Evolutionary conservation across 2,888 invertebrate species (phyloP), one percentile per base, ranked within the genome.

Genomic region (Dasysyrphus albostriatus): DNA sequence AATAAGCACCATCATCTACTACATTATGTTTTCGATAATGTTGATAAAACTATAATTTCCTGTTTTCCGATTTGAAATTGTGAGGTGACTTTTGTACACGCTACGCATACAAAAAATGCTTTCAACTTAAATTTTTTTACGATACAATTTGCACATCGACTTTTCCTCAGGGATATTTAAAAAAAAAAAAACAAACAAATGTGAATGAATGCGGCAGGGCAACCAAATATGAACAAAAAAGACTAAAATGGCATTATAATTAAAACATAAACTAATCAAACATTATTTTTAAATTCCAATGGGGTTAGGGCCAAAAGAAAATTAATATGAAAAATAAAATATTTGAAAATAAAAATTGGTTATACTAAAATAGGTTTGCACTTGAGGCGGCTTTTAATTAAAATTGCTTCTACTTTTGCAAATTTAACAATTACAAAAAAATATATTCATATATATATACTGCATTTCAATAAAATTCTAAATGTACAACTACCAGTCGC

Each of bases 91-190:
- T n/a, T 34, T 37, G 47, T 51, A 16, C 51, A 37, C 32, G 4
- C 32, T 42, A 47, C 51, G 51, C 1, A 54, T 34, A 39, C 19
- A 61, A 16, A 54, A 6, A 42, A 34, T 59, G 19, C 37, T 54
- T 69, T 42, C 14, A 42, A 61, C 42, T 79, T 69, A 29, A 39
- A n/a, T 51, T 39, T 32, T 24, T 73, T 61, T 49, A 37, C 19
- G 63, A 82, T 82, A 85, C 85, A 83, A 78, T 83, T 85, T 85
- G 85, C 85, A 85, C 85, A 85, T 85, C 85, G 85, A 85, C 85
- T 82, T 73, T 69, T 78, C 14, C 10, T 81, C 69, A 65, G 37
- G 63, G 54, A 56, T n/a, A 10, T 5, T n/a, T n/a, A n/a, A n/a
- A 39, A 47, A n/a, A 65, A 49, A 19, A 69, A n/a, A 34, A 51